Evolutionary conservation across 2,888 invertebrate genomes (phyloP), one percentile per base, ranked within the genome.

Genomic region (Calameuta filiformis): DNA sequence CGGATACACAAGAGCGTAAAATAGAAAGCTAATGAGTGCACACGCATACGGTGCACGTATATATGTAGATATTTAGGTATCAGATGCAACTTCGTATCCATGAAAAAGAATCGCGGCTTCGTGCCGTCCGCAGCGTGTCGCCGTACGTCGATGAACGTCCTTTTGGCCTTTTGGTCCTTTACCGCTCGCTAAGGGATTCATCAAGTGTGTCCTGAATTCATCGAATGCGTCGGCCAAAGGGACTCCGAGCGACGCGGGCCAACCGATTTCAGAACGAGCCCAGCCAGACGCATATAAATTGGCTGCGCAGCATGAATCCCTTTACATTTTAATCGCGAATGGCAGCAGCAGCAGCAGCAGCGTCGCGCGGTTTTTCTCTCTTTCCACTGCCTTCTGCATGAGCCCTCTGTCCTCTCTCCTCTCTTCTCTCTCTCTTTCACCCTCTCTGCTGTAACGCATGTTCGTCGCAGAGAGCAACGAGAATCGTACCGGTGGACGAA

Each of bases 261-360:
- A 78, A 37, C 81, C 79, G 84, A 84, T 84, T 84, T 81, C 79
- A 82, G 80, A 79, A 79, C 83, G 80, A 82, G 78, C 79, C 80
- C 81, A 81, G 83, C 84, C 85, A 84, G 85, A 85, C 84, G 85
- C 84, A 83, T 85, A 85, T 85, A 85, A 85, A 85, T 85, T 85
- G 85, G 85, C 84, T 81, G 81, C 82, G 78, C 81, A 79, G 81
- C 81, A 81, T 83, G 83, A 85, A 85, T 85, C 83, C 82, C 81
- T 85, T 84, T 83, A 84, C 83, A 85, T 85, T 85, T 85, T 85
- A 85, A 85, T 85, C 84, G 84, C 74, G 81, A 77, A 82, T 79
- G 82, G 81, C 81, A 80, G 79, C 82, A 77, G 75, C 77, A 37
- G 74, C 75, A 81, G 79, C 82, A 77, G 75, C 77, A 37, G 75